Percentiles rank a stretch among this genome's conserved stretches.
Evolutionary conservation across 2,797 vertebrate genomes (phyloP).

Genomic region (Enteromius fasciolatus): DNA sequence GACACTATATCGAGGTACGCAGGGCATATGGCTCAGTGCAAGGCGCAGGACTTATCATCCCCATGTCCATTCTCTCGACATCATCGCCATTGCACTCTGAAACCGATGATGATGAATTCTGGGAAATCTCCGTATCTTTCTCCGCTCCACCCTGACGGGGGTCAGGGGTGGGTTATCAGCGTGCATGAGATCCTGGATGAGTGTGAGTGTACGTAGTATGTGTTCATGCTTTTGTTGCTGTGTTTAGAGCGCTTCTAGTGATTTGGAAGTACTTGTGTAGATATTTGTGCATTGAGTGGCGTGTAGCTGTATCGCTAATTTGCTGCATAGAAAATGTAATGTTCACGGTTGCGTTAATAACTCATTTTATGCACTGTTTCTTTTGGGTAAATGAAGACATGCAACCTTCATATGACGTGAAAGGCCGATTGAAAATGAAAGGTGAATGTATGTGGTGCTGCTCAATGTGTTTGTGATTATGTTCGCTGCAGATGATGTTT

Average conservation of each 20-base stretch:
- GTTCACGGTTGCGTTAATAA: conserved; percentile 12
- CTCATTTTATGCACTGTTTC: neutral
- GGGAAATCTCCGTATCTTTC: conserved; percentile 86
- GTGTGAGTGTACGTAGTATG: conserved; percentile 44
- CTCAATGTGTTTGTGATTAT: neutral
- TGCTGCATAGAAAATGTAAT: conserved; percentile 65
- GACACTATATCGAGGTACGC: conserved; percentile 22
- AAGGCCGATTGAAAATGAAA: neutral
- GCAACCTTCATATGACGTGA: neutral
- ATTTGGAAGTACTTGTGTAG: conserved; percentile 54
- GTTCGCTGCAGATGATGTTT: conserved; percentile 12
- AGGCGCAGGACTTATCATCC: conserved; percentile 52
- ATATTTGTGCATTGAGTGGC: conserved; percentile 53
- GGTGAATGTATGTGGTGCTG: conserved; percentile 1
- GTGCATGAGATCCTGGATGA: conserved; percentile 46
- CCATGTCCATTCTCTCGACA: conserved; percentile 60
- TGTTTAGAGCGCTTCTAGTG: conserved; percentile 63
- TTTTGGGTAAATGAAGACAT: conserved; percentile 17
- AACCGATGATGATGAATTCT: conserved; percentile 68
- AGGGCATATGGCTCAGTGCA: conserved; percentile 54
- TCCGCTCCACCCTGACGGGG: conserved; percentile 53
- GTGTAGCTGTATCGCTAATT: conserved; percentile 60
- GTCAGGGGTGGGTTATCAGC: conserved; percentile 48
- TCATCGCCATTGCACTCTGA: conserved; percentile 61
- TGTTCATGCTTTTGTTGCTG: conserved; percentile 58